Evolutionary conservation across 2,888 invertebrate species (phyloP), one percentile per base, ranked within the genome.

Genomic region (Atherix ibis): DNA sequence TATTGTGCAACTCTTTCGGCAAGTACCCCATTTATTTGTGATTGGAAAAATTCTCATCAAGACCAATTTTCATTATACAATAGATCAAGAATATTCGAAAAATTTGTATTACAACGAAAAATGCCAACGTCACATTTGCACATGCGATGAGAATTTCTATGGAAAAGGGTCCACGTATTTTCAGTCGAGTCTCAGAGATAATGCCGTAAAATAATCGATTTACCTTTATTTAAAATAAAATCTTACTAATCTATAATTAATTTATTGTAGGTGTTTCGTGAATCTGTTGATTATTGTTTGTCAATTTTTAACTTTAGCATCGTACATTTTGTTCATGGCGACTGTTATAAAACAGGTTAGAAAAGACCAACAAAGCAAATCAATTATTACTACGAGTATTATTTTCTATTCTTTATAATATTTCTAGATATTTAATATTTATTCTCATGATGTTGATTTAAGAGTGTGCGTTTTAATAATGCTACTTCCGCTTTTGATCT

Each of bases 101-200:
- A 28, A 28, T 28, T 10, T 10, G 14, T 28, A 13, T 15, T 3
- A 10, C 2, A 5, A 15, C 13, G 10, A 28, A 4, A 15, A 28
- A 28, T 13, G 14, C 28, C 14, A 16, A 28, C 12, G 15, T 28
- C 15, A 28, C 28, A 15, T 28, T 8, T 28, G 6, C 28, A 13
- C 14, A 28, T 28, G 28, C 14, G 5, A 28, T 28, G 28, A 13
- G 28, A 14, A n/a, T 28, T 5, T 5, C 28, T 6, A 2, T 28
- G 28, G 28, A 28, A 28, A n/a, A 28, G 15, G 28, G 28, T 14
- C 28, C 28, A 13, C 5, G n/a, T n/a, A n/a, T n/a, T n/a, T n/a
- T n/a, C n/a, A n/a, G n/a, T n/a, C n/a, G n/a, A n/a, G n/a, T n/a
- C n/a, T n/a, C n/a, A n/a, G n/a, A n/a, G n/a, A n/a, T n/a, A n/a